phyloP scores from a whole-genome alignment of 1,140 invertebrate species.

The Colletes gigas region DNA sequence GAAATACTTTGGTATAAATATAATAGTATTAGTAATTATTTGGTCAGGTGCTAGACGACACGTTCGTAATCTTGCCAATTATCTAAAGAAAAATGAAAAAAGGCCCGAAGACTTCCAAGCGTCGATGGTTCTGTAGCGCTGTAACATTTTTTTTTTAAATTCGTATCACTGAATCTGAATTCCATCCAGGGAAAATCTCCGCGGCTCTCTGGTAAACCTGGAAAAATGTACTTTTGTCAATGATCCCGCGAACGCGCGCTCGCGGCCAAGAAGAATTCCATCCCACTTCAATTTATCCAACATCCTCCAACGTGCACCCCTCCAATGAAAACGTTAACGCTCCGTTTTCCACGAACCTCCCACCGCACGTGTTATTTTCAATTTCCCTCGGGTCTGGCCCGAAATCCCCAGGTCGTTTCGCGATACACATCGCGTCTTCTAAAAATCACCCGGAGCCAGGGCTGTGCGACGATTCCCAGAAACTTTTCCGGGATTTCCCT shows the following conservation, averaged over 20 bases:
- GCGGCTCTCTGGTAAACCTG: too few relatives aligned
- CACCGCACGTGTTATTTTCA: conserved; percentile 2
- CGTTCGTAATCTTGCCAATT: too few relatives aligned
- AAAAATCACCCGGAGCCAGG: conserved; percentile 20
- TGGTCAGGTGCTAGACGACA: too few relatives aligned
- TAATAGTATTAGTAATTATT: too few relatives aligned
- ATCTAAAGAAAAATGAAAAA: too few relatives aligned
- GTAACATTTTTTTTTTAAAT: too few relatives aligned
- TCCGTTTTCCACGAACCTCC: background rate
- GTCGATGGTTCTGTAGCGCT: too few relatives aligned
- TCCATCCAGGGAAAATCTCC: too few relatives aligned
- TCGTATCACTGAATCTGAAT: too few relatives aligned
- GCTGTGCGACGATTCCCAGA: background rate
- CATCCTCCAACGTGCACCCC: background rate
- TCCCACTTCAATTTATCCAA: background rate
- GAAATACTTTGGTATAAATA: too few relatives aligned
- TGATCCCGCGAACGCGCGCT: background rate
- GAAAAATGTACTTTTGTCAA: too few relatives aligned
- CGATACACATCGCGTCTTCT: background rate
- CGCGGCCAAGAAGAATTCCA: background rate
- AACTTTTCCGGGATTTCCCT: conserved; percentile 7
- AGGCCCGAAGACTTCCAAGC: too few relatives aligned
- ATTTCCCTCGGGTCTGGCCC: background rate
- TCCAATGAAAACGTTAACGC: background rate
- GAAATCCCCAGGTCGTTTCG: background rate